These are phyloP conservation scores for Cotesia vestalis DNA, from an alignment of 1,140 invertebrate genomes.

Conservation along the genomic window DNA sequence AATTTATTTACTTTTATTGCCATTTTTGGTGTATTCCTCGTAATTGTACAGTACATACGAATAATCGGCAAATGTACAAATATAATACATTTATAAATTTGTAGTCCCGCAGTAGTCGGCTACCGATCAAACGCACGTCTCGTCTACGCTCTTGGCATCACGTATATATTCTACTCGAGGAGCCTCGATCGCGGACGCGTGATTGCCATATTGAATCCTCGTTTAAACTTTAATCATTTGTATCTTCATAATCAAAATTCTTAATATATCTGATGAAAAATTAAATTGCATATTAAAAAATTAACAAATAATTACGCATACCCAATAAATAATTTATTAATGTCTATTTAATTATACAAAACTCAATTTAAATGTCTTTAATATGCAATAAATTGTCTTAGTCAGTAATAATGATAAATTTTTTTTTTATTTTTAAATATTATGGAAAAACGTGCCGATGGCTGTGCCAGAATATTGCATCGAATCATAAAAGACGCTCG, in stretches of 20 bases:
- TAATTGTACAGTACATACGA: neutral
- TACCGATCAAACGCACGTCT: constrained; percentile 59
- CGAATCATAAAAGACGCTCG: neutral
- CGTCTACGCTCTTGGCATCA: constrained; percentile 56
- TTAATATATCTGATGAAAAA: too few relatives aligned
- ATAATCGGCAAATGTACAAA: neutral
- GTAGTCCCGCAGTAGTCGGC: constrained; percentile 48
- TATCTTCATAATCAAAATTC: constrained; percentile 20
- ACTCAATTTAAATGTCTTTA: constrained; percentile 10
- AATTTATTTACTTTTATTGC: constrained; percentile 15
- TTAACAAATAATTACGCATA: constrained; percentile 1
- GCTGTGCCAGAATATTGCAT: too few relatives aligned
- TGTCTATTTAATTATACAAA: neutral
- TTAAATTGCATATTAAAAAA: neutral
- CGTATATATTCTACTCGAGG: constrained; percentile 39
- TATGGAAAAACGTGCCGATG: constrained; percentile 21
- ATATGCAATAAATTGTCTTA: constrained; percentile 10
- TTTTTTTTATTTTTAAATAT: constrained; percentile 11
- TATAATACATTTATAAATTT: constrained; percentile 8
- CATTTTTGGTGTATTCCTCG: constrained; percentile 13
- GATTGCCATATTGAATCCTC: constrained; percentile 46
- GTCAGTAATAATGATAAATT: neutral
- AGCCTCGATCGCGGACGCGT: constrained; percentile 45
- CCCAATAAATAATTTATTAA: neutral
- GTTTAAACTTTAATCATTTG: constrained; percentile 18